Evolutionary conservation across 2,888 invertebrate species (phyloP), one percentile per base, ranked within the genome.

Genomic region (Melinopterus prodromus): DNA sequence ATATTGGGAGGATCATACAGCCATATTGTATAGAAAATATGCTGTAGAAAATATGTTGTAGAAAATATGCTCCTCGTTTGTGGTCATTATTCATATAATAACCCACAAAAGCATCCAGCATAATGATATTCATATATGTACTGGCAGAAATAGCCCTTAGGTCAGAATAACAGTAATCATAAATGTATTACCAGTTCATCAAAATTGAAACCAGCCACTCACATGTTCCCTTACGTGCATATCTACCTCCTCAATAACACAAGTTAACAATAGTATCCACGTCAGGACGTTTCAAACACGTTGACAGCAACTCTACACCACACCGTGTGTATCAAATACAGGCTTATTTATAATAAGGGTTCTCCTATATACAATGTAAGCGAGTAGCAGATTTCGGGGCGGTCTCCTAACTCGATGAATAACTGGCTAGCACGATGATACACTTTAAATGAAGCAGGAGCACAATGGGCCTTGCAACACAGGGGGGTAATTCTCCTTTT

Each of bases 251-350:
- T 16, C 71, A 35, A 35, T 36, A 74, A 36, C n/a, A 37, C 74
- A 74, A 71, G 35, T 74, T 35, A 74, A 35, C 35, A 36, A 16
- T 71, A 71, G 35, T 74, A 74, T 35, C 74, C 74, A 74, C 74
- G 74, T 74, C 74, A 74, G 53, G 12, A 53, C 9, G 53, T 53
- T 53, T 53, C 37, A 37, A 74, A 74, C 35, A 26, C 7, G 74
- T 74, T 74, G 74, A 74, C 74, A 74, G 74, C 74, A 74, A 74
- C 74, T 74, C 74, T 74, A 74, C 74, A 74, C 74, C 74, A 53
- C 12, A 53, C 36, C 74, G n/a, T 74, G 74, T 74, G 74, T 74
- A 74, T 35, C 74, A 74, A 53, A 53, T 53, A 53, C 53, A 53
- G 53, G 53, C 53, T 53, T 53, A 53, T 9, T 53, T 53, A 74